phyloP scores from a whole-genome alignment of 2,888 invertebrate genomes.

The Dione vanillae region DNA sequence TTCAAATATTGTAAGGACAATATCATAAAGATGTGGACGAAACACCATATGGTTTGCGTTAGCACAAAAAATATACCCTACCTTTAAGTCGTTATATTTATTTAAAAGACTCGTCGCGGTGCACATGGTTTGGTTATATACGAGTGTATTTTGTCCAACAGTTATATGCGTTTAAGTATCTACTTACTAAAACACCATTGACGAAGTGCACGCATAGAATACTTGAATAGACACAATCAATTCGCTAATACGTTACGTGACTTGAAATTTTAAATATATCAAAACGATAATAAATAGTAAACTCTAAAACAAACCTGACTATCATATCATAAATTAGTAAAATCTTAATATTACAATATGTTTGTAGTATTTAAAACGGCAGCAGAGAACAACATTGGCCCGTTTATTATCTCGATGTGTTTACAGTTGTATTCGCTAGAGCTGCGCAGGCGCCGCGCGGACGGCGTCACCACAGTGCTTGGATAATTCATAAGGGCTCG shows the following conservation, averaged over 20 bases:
- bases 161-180: constrained; percentile 13
- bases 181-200: constrained; percentile 17
- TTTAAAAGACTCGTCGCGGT: constrained; percentile 6
- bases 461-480: constrained; percentile 67
- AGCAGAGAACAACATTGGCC: constrained; percentile 29
- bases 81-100: constrained; percentile 9
- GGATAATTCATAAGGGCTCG: constrained; percentile 79
- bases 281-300: neutral
- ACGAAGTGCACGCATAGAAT: constrained; percentile 26
- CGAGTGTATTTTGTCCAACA: constrained; percentile 1
- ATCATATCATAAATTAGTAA: neutral
- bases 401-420: constrained; percentile 66
- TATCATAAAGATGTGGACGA: constrained; percentile 9
- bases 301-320: neutral
- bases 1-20: neutral
- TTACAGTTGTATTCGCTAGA: constrained; percentile 60
- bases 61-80: constrained; percentile 2
- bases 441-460: constrained; percentile 66
- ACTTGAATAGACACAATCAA: constrained; percentile 43
- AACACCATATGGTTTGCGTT: constrained; percentile 22
- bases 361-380: constrained; percentile 16
- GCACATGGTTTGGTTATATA: constrained; percentile 10
- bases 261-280: constrained; percentile 37
- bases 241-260: constrained; percentile 43
- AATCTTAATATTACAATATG: constrained; percentile 17